Evolutionary conservation across 2,888 invertebrate species (phyloP).

Genomic region (Salticus scenicus): DNA sequence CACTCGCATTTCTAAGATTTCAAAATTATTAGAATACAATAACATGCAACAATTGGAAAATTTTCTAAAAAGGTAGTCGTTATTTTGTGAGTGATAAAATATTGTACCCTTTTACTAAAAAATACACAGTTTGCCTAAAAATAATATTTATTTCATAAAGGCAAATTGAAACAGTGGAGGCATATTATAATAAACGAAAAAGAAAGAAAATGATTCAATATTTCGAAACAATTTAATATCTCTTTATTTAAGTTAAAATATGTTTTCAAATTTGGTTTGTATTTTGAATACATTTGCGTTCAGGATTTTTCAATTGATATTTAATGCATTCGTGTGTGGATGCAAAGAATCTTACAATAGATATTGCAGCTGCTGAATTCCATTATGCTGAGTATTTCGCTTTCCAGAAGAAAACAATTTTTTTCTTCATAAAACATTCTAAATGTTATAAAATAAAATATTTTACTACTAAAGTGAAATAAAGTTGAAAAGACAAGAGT

Average conservation of each 20-base stretch:
- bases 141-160: neutral
- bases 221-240: neutral
- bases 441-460: neutral
- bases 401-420: neutral
- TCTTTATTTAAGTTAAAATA: slow-evolving; percentile 4
- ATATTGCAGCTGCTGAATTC: neutral
- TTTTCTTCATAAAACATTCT: neutral
- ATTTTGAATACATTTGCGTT: neutral
- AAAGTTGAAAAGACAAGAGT: no score
- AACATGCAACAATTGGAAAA: no score
- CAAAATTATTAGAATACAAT: no score
- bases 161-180: neutral
- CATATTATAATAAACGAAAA: no score
- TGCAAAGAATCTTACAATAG: neutral
- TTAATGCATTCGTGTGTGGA: neutral
- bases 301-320: slow-evolving; percentile 2
- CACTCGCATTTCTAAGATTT: no score
- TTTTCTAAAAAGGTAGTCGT: no score
- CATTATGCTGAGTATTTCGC: neutral
- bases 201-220: neutral
- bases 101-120: no score
- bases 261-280: slow-evolving; percentile 1
- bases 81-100: no score
- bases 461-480: neutral
- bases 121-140: no score